Conservation (phyloP, 2,797 vertebrate genomes). For the Morelia viridis region DNA sequence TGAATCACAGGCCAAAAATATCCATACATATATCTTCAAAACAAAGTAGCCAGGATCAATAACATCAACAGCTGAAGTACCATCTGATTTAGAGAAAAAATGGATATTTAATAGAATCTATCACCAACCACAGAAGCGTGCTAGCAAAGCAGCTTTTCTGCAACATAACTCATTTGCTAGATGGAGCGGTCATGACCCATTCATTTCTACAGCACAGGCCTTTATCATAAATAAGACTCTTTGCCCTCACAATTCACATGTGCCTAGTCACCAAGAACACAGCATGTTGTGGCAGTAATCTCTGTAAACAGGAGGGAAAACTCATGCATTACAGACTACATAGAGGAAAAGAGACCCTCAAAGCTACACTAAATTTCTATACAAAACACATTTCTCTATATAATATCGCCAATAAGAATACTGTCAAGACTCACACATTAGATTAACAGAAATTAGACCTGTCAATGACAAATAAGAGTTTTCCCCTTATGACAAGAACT, state of each 20-base stretch:
- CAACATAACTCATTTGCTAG: constrained; percentile 37
- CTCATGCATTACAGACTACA: constrained; percentile 25
- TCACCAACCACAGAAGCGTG: constrained; percentile 11
- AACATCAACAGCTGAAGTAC: not conserved
- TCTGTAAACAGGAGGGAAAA: constrained; percentile 51
- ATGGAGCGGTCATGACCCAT: constrained; percentile 58
- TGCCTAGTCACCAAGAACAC: constrained; percentile 60
- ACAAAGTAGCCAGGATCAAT: not conserved
- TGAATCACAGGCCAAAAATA: not conserved
- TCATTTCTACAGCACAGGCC: constrained; percentile 56
- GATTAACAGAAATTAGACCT: not conserved
- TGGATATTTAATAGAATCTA: not conserved
- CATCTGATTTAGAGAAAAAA: not conserved
- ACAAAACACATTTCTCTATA: not conserved
- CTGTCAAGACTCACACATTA: not conserved
- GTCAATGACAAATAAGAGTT: not conserved
- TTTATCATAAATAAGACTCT: constrained; percentile 56
- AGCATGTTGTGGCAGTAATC: constrained; percentile 52
- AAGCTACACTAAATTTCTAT: not conserved
- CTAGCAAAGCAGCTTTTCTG: constrained; percentile 38
- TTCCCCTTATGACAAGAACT: not conserved
- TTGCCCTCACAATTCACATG: constrained; percentile 64
- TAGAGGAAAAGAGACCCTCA: fast-evolving
- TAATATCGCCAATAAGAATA: not conserved
- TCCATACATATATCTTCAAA: not conserved